Evolutionary conservation across 2,113 vertebrate genomes (phyloP), one percentile per base, ranked within the genome.

Genomic region (Nesoenas mayeri): DNA sequence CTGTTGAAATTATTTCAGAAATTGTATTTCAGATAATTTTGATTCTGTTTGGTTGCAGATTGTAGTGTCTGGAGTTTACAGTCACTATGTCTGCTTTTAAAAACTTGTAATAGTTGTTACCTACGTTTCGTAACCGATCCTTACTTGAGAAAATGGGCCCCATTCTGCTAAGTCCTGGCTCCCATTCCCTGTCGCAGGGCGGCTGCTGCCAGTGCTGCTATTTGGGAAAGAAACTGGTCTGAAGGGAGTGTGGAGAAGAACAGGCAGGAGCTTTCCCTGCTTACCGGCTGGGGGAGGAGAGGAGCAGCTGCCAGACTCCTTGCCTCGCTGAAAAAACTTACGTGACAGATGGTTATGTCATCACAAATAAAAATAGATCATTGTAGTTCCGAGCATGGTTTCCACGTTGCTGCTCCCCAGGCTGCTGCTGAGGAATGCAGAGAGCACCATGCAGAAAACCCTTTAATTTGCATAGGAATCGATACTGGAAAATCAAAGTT

Each of bases 301-400:
- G 44, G 44, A 93, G 40, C 79, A 62, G 67, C 89, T 88, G 86
- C 86, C 86, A 86, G 80, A 70, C 71, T 67, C 71, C 61, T 40
- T 84, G 87, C 77, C 47, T 78, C n/a, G 22, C 73, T 92, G 73
- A 73, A 91, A 86, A 89, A 93, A 79, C 56, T 32, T 89, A 29
- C 0, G 0, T 93, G 84, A 78, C 93, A 95, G 89, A 94, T 91
- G 87, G 91, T 54, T 53, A 40, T 95, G 72, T 94, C 86, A 88
- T 80, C 84, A 78, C 66, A 91, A 91, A 92, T 86, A 91, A 96
- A 93, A 89, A 79, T 75, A 86, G 56, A 75, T 51, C 54, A 57
- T 67, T 90, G 62, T 88, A 79, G 82, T 81, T 83, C 29, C 0
- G 2, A 85, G 85, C n/a, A 54, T 54, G 25, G 61, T 82, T 93